phyloP scores from a whole-genome alignment of 1,140 invertebrate species.

The Lordiphosa mommai region DNA sequence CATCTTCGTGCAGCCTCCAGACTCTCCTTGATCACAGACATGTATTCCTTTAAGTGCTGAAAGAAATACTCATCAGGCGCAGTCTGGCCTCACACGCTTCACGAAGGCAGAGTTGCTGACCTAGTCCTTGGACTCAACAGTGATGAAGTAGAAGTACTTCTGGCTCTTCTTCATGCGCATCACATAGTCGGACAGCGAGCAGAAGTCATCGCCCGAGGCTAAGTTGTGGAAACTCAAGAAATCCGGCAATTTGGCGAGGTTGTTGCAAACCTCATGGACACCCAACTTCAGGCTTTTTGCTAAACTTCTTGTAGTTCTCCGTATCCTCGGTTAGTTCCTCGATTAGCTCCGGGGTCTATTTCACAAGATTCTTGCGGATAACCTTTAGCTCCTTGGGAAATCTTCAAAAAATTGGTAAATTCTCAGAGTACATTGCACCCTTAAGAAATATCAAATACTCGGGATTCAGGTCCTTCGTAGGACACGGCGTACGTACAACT shows the following conservation, averaged over 20 bases:
- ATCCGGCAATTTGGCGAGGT: constrained; percentile 95
- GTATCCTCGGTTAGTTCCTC: constrained; percentile 97
- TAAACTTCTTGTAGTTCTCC: constrained; percentile 98
- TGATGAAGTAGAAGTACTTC: constrained; percentile 99
- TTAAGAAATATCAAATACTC: constrained; percentile 97
- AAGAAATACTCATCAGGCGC: constrained; percentile 99
- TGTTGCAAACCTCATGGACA: constrained; percentile 97
- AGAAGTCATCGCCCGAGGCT: constrained; percentile 94
- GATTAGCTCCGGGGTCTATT: constrained; percentile 98
- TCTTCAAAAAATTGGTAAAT: constrained; percentile 98
- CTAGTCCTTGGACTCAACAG: constrained; percentile 96
- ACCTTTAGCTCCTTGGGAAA: constrained; percentile 99
- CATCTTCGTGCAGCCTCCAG: constrained; percentile 97
- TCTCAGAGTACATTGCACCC: constrained; percentile 99
- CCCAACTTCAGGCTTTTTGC: constrained; percentile 98
- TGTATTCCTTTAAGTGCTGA: constrained; percentile 98
- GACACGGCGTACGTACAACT: constrained; percentile 96
- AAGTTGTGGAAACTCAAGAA: constrained; percentile 96
- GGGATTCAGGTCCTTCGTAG: constrained; percentile 99
- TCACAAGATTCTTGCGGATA: constrained; percentile 98
- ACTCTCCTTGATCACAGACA: constrained; percentile 98
- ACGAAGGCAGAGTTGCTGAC: constrained; percentile 99
- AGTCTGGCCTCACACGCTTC: constrained; percentile 97
- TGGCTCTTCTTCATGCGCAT: constrained; percentile 99
- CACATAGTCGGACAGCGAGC: constrained; percentile 97